Evolutionary conservation across 2,888 invertebrate species (phyloP), one percentile per base, ranked within the genome.

Genomic region (Cephus runcator): DNA sequence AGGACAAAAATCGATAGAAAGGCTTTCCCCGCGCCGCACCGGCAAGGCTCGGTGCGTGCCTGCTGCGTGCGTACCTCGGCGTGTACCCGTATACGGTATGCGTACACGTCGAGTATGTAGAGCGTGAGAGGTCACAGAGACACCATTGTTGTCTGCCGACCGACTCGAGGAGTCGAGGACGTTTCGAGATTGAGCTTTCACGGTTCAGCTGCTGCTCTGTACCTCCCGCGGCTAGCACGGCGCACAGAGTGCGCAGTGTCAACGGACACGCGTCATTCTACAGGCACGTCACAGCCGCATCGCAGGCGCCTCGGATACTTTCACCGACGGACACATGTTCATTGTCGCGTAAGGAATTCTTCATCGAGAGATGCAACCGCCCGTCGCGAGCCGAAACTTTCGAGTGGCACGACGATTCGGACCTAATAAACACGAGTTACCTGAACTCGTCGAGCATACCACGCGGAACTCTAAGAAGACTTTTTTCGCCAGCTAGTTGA

Each of bases 91-190:
- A 56, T 56, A 56, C 56, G 56, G 56, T 23, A 56, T 56, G 71
- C 71, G 71, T 71, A 34, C 74, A 11, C 74, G 74, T 6, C 79
- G 82, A 78, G 79, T 85, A 84, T 85, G 84, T 86, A 83, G 86
- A 85, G 82, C 86, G 85, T 86, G 83, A 86, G 86, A 88, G 87
- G 87, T 87, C 88, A 85, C 86, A 86, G 86, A 85, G 87, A 80
- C 82, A 82, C 85, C 85, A 87, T 87, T 87, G 87, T 87, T 87
- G 87, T 87, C 87, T 87, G 84, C 80, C 79, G 77, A 78, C 79
- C 79, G 79, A 31, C 74, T 33, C 33, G 74, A 74, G 74, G n/a
- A 33, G 34, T 34, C 74, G 74, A 74, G 74, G 74, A 74, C 74
- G 36, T 35, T 34, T 74, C 74, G 35, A 30, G 74, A 74, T 71